A percentile compares a stretch with the other conserved stretches of the same genome.
Evolutionary conservation across 2,888 invertebrate genomes (phyloP).

Genomic region (Cabera pusaria): DNA sequence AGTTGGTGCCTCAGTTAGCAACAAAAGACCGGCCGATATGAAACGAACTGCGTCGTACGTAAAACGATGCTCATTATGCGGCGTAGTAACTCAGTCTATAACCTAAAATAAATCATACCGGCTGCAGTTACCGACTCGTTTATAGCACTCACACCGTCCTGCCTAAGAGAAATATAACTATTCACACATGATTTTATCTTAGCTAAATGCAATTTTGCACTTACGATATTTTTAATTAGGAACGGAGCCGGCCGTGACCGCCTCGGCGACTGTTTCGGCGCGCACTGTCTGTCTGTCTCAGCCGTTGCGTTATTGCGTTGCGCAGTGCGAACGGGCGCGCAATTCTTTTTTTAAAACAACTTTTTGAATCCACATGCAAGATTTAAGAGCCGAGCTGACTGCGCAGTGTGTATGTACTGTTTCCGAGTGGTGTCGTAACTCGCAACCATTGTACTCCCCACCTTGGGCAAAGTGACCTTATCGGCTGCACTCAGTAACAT

Average conservation of each 20-base stretch:
- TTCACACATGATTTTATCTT: constrained; percentile 38
- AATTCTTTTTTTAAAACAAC: constrained; percentile 54
- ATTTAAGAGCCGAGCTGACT: no score
- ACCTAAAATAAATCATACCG: constrained; percentile 52
- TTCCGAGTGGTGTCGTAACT: constrained; percentile 48
- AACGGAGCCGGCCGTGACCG: constrained; percentile 49
- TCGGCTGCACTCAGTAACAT: constrained; percentile 72
- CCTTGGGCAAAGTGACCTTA: constrained; percentile 70
- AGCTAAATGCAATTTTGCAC: constrained; percentile 43
- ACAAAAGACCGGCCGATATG: constrained; percentile 67
- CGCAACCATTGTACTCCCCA: constrained; percentile 53
- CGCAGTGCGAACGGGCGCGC: constrained; percentile 51
- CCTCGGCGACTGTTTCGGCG: constrained; percentile 52
- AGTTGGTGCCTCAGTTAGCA: constrained; percentile 68
- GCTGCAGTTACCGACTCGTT: constrained; percentile 18
- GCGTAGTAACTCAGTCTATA: constrained; percentile 69
- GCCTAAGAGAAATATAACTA: constrained; percentile 21
- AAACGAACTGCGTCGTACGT: constrained; percentile 65
- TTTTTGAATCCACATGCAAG: constrained; percentile 43
- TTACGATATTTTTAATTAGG: constrained; percentile 49
- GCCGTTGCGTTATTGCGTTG: constrained; percentile 6
- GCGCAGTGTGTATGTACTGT: constrained; percentile 27
- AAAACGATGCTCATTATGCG: constrained; percentile 29
- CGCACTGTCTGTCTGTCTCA: constrained; percentile 45
- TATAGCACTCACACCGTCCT: constrained; percentile 27